Evolutionary conservation across 1,140 invertebrate genomes (phyloP), one percentile per base, ranked within the genome.

Genomic region (Drosophila navojoa): DNA sequence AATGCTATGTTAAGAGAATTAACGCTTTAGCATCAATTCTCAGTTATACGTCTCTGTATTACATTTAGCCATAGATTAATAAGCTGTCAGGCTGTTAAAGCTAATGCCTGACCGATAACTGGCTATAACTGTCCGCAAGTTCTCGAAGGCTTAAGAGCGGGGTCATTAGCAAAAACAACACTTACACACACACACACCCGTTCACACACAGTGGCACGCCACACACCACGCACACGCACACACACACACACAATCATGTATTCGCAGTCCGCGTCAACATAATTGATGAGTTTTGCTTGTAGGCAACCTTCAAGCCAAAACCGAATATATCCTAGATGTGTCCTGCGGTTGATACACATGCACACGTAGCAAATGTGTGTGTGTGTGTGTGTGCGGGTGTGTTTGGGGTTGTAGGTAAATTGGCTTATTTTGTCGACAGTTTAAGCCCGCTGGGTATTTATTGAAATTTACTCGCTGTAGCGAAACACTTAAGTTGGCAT

Each of bases 391-490:
- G 9, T n/a, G n/a, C n/a, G n/a, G 19, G 42, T 11, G 44, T n/a
- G 66, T 50, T 47, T 35, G 35, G 52, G 42, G 44, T 45, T 69
- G 61, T 60, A 60, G 60, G 84, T 79, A 87, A 87, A 87, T 87
- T 87, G 82, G 82, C 82, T 87, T 87, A 89, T 76, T 89, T 82
- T 77, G 84, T 89, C 84, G 84, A 82, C 84, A 87, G 82, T 75
- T 69, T 73, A 82, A 82, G 84, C 76, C 82, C 76, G 69, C 52
- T 44, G 76, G 82, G 82, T 79, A 76, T 87, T 87, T 87, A 87
- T 87, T 87, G 82, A 87, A 87, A 82, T 89, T 82, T 89, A 89
- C 79, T 82, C 67, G 79, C 76, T 79, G 79, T 87, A 63, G 82
- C 69, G 50, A 87, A 87, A 82, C 84, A 87, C 84, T 89, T 87